These are phyloP conservation scores for Brassicogethes aeneus DNA, from an alignment of 2,888 invertebrate genomes.

Conservation along the genomic window DNA sequence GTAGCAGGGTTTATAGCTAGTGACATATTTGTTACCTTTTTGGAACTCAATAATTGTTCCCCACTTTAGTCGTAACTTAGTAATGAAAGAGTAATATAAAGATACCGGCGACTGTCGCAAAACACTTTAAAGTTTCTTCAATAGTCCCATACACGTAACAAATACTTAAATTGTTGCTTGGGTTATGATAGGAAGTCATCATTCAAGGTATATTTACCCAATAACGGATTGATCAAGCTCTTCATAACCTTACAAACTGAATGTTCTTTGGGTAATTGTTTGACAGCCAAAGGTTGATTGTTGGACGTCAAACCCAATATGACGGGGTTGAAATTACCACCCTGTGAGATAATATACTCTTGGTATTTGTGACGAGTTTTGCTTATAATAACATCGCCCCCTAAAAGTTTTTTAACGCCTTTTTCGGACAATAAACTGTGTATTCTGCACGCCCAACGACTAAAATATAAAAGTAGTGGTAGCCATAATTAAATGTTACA, in stretches of 20 bases:
- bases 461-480: no score
- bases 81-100: no score
- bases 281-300: slow-evolving; percentile 30
- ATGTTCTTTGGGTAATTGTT: slow-evolving; percentile 23
- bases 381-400: slow-evolving; percentile 27
- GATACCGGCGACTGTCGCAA: no score
- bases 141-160: no score
- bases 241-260: slow-evolving; percentile 26
- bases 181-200: no score
- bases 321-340: slow-evolving; percentile 36
- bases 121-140: no score
- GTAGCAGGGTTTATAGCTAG: no score
- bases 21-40: no score
- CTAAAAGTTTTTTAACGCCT: slow-evolving; percentile 13
- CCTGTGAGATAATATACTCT: slow-evolving; percentile 27
- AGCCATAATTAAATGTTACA: no score
- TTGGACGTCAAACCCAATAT: slow-evolving; percentile 32
- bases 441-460: not conserved
- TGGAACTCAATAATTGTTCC: no score
- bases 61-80: no score
- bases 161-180: no score
- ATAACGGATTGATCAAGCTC: slow-evolving; percentile 27
- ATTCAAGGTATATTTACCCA: slow-evolving; percentile 14
- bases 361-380: slow-evolving; percentile 12
- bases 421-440: not conserved